Evolutionary conservation across 1,140 invertebrate species (phyloP), one percentile per base, ranked within the genome.

Genomic region (Amyelois transitella): DNA sequence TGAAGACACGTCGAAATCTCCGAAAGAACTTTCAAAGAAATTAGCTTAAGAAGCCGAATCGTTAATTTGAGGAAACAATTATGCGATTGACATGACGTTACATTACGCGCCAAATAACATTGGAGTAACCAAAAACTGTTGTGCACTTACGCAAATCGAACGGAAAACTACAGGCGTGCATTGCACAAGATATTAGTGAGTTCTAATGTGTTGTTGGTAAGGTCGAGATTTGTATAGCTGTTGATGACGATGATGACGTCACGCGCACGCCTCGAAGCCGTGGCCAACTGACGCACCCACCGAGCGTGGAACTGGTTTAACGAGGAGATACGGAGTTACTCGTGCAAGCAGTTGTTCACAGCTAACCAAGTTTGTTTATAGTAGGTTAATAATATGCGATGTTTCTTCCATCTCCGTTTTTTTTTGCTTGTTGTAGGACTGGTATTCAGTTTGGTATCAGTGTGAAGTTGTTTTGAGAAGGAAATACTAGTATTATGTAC

Each of bases 131-230:
- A 38, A 38, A 38, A 38, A 38, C 32, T 38, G n/a, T 49, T 17
- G 44, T 21, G 44, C 24, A 28, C 49, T 51, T 51, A 28, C 49
- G 22, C 24, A 51, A 51, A 25, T 7, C 24, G 66, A 81, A 72
- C 69, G 80, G 80, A 83, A 83, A 83, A 81, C 69, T 83, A 80
- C 77, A 55, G 58, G 18, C 51, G 32, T 58, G 60, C 54, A 57
- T 73, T 64, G 64, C 64, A 69, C 56, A 70, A 65, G 56, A 44
- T 55, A 50, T 53, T 21, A 19, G 60, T 55, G 50, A 55, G 56
- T 25, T 58, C 58, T 56, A 72, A 71, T 60, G 59, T 51, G 48
- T 32, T 18, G 20, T 43, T 5, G 28, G 55, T 69, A 66, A 52
- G 58, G 65, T 64, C 38, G 24, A 51, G n/a, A 54, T 12, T 72